phyloP scores from a whole-genome alignment of 2,797 vertebrate species.

The Paramormyrops hopkinsi region DNA sequence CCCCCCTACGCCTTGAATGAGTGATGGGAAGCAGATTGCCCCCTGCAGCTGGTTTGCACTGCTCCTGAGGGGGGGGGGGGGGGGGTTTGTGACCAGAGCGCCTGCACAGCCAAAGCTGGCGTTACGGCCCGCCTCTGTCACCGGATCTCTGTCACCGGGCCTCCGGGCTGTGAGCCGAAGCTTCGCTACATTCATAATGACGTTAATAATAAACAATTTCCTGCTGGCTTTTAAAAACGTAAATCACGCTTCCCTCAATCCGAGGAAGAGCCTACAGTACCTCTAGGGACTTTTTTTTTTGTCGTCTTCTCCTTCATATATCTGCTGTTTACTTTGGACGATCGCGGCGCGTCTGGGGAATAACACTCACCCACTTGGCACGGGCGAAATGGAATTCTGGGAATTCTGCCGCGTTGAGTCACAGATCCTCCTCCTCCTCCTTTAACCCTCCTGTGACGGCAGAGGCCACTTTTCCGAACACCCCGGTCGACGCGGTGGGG shows the following conservation, averaged over 20 bases:
- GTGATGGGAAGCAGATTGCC: background rate
- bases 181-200: background rate
- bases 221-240: background rate
- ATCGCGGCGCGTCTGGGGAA: background rate
- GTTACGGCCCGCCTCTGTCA: background rate
- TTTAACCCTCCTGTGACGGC: background rate
- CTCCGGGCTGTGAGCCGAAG: background rate
- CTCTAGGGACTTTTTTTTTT: background rate
- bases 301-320: background rate
- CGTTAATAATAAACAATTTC: background rate
- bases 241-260: background rate
- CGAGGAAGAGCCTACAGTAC: background rate
- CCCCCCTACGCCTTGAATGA: background rate
- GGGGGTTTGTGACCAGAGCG: background rate
- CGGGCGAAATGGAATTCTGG: background rate
- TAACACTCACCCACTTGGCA: background rate
- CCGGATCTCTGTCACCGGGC: background rate
- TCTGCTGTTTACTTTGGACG: slow-evolving; percentile 6
- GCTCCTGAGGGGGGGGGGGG: background rate
- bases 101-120: background rate
- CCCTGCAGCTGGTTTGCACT: background rate
- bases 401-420: background rate
- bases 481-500: background rate
- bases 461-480: background rate
- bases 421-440: background rate